Conservation (phyloP, 1,140 invertebrate species). For the Penaeus japonicus region DNA sequence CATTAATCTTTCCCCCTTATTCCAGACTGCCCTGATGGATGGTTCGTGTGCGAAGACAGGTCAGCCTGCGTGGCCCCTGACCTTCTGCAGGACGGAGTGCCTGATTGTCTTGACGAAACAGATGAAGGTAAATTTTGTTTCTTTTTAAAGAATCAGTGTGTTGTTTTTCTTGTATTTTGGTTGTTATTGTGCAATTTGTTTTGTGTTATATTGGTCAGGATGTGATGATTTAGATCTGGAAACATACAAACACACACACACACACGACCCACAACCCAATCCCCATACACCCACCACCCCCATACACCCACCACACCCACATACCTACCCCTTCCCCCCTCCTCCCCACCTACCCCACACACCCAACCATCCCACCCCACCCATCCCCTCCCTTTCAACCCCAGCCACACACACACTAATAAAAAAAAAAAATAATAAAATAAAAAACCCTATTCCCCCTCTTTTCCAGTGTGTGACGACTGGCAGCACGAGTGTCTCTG, state of each 20-base stretch:
- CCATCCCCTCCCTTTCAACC: neutral
- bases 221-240: too few relatives aligned
- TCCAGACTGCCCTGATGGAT: slow-evolving; percentile 30
- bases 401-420: too few relatives aligned
- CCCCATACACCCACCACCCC: neutral
- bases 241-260: neutral
- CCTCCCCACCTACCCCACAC: neutral
- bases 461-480: slow-evolving; percentile 56
- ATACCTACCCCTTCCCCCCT: neutral
- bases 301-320: neutral
- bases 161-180: too few relatives aligned
- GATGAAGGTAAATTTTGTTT: slow-evolving; percentile 11
- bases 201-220: too few relatives aligned
- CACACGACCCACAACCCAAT: neutral
- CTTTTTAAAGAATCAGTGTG: too few relatives aligned
- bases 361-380: neutral
- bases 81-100: slow-evolving; percentile 36
- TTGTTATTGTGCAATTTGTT: too few relatives aligned
- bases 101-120: slow-evolving; percentile 35
- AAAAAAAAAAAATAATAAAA: too few relatives aligned
- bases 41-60: slow-evolving; percentile 37
- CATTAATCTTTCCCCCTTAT: neutral
- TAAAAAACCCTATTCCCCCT: neutral
- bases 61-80: slow-evolving; percentile 32
- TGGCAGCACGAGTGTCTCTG: slow-evolving; percentile 61